Base-by-base conservation (phyloP, 2,888 invertebrate species). In the Diarsia mendica region DNA sequence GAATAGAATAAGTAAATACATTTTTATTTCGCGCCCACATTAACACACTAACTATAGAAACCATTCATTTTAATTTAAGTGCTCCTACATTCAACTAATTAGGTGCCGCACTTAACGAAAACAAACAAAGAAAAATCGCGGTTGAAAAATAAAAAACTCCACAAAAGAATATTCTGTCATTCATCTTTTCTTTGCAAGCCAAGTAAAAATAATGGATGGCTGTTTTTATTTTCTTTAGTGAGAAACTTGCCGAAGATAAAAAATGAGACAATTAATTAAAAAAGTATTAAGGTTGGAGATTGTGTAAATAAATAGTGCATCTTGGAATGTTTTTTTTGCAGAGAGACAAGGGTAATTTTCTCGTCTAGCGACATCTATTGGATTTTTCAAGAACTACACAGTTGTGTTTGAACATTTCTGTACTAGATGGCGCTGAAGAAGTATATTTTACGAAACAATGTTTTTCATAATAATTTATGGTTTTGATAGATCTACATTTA, bases 121-220 rank as follows among this genome's bases (percentile, higher is more conserved):
- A 80, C 70, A 83, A 80, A 82, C 80, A 83, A 81, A 70, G 78
- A 72, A 75, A 82, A 80, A 80, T 72, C 20, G 44, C 67, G 55
- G 70, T 65, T 70, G 28, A 58, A 72, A 74, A 80, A 75, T 75
- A 76, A 78, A 74, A 72, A 80, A 39, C 67, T 51, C 9, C 33
- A 83, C 82, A 83, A 85, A 85, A 80, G 78, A 75, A 85, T 86
- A 90, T 87, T 82, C 85, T 88, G 87, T 82, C 83, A 85, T 87
- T 90, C 90, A 88, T 90, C 88, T 82, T 71, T 87, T 89, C 89
- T 90, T 88, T 80, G 76, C 86, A 77, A 77, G 70, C 74, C 71
- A 84, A 81, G 82, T 85, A 71, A 85, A 83, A 81, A 85, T 86
- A 88, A 90, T 83, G 82, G 81, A 74, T 75, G 75, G 63, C 79